These are phyloP conservation scores for Pherbina coryleti DNA, from an alignment of 2,888 invertebrate genomes.

Conservation along the genomic window DNA sequence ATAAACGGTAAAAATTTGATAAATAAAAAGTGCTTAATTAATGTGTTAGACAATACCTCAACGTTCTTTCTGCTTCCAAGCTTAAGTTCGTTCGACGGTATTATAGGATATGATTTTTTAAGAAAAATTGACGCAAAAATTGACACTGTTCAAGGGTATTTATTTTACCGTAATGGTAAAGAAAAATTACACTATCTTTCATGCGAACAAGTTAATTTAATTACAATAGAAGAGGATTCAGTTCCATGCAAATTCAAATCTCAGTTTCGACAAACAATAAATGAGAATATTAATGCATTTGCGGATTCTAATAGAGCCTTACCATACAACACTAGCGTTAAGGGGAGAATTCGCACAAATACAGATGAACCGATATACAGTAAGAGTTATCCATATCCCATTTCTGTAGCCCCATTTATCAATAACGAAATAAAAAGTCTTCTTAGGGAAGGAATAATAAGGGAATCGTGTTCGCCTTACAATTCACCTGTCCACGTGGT, in stretches of 20 bases:
- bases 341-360: slow-evolving; percentile 33
- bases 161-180: slow-evolving; percentile 24
- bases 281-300: slow-evolving; percentile 41
- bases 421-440: slow-evolving; percentile 41
- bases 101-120: slow-evolving; percentile 19
- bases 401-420: slow-evolving; percentile 39
- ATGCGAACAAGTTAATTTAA: slow-evolving; percentile 10
- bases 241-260: not conserved
- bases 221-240: not conserved
- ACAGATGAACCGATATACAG: slow-evolving; percentile 40
- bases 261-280: slow-evolving; percentile 15
- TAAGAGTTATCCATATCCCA: slow-evolving; percentile 35
- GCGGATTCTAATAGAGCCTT: slow-evolving; percentile 38
- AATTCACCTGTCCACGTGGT: not conserved
- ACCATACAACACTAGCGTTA: no score
- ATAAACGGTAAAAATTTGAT: slow-evolving; percentile 6
- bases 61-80: slow-evolving; percentile 6
- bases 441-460: slow-evolving; percentile 38
- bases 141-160: slow-evolving; percentile 3
- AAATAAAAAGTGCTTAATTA: slow-evolving; percentile 9
- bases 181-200: not conserved
- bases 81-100: slow-evolving; percentile 10
- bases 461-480: not conserved
- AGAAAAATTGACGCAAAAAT: slow-evolving; percentile 7
- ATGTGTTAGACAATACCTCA: slow-evolving; percentile 25